phyloP scores from a whole-genome alignment of 2,113 vertebrate genomes.

The Mobula hypostoma region DNA sequence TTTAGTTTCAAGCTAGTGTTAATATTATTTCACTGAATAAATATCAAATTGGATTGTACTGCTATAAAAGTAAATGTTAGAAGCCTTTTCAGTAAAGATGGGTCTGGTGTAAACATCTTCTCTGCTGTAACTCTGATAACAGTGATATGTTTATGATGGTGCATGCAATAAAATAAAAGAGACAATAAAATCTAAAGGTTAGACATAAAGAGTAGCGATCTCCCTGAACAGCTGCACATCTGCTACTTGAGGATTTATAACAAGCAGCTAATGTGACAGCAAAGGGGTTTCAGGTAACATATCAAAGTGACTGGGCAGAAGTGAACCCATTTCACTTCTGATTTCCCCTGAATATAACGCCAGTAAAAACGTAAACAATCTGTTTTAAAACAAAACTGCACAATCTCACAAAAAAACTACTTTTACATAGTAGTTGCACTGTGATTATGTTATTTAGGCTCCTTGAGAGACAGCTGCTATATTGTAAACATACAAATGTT shows the following conservation, averaged over 20 bases:
- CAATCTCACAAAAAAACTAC: background rate
- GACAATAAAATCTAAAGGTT: slow-evolving; percentile 37
- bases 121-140: background rate
- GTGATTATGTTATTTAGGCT: background rate
- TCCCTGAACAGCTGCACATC: slow-evolving; percentile 27
- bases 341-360: slow-evolving; percentile 7
- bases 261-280: slow-evolving; percentile 32
- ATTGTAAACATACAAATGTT: background rate
- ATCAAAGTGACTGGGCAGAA: slow-evolving; percentile 19
- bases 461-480: background rate
- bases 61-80: background rate
- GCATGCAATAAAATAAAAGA: slow-evolving; percentile 9
- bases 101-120: background rate
- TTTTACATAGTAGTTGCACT: too few species aligned
- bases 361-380: background rate
- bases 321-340: background rate
- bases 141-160: slow-evolving; percentile 30
- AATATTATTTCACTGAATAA: slow-evolving; percentile 14
- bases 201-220: slow-evolving; percentile 33
- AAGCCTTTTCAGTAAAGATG: background rate
- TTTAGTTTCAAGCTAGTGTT: background rate
- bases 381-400: slow-evolving; percentile 16
- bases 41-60: background rate
- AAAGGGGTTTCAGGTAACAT: slow-evolving; percentile 11
- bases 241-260: slow-evolving; percentile 32